Evolutionary conservation across 2,888 invertebrate genomes (phyloP), one percentile per base, ranked within the genome.

Genomic region (Netelia fuscicornis): DNA sequence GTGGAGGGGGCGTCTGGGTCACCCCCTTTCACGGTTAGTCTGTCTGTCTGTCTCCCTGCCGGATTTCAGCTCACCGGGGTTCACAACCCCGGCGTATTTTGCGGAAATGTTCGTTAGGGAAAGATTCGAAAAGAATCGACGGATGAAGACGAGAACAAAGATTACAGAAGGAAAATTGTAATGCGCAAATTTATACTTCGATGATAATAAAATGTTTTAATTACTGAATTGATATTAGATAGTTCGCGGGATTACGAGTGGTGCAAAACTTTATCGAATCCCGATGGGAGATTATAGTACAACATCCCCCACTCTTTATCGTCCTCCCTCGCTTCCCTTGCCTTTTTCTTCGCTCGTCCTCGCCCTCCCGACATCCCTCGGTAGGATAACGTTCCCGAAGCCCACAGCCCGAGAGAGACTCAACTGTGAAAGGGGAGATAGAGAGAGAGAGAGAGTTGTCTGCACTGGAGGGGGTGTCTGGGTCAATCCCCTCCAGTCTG

Each of bases 381-480:
- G 75, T 52, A 74, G 62, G 78, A 72, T 20, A 82, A 85, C 81
- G 81, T 86, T 87, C 84, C 74, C 71, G 80, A 84, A 86, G 77
- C 80, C 67, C 64, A 75, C 62, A 79, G 65, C 30, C 44, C 23
- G 44, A 74, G 72, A 78, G 71, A 62, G 74, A 56, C 56, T 37
- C 52, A 67, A 80, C 23, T 25, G 65, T 74, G 65, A 58, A 17
- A 65, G 52, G 67, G 48, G 75, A 67, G 56, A 68, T 20, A 20
- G 62, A 62, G 68, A 67, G 76, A 89, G 90, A 89, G 91, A 91
- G 91, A 87, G 90, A 88, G 82, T 87, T 87, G 91, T 90, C 90
- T 89, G 88, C 79, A 65, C 86, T 93, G 93, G 93, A 93, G 92
- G 93, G 93, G 93, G 93, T 93, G 93, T 93, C 93, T 93, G 93